phyloP scores from a whole-genome alignment of 2,113 vertebrate genomes.

The Percopsis transmontana region DNA sequence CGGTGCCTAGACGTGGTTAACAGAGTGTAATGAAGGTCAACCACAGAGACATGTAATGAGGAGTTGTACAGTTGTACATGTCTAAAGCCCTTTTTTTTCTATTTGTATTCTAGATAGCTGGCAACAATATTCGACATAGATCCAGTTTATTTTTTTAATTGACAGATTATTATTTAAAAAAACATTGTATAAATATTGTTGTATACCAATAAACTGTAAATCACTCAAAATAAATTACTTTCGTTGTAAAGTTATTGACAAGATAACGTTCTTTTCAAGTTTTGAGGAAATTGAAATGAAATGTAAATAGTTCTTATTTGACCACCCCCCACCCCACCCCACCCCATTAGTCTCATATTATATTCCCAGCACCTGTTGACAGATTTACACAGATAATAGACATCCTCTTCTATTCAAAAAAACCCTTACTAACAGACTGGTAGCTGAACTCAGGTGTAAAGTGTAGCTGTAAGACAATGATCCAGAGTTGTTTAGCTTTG shows the following conservation, averaged over 20 bases:
- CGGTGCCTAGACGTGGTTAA: background rate
- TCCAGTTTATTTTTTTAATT: no score
- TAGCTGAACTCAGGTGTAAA: background rate
- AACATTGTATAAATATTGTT: background rate
- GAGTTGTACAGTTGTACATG: constrained; percentile 8
- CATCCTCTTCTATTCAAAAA: background rate
- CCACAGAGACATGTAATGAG: constrained; percentile 34
- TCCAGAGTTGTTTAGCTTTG: background rate
- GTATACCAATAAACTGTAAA: constrained; percentile 17
- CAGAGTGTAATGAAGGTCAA: constrained; percentile 31
- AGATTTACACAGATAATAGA: background rate
- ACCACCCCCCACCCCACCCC: no score
- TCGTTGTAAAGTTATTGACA: no score
- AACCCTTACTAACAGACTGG: background rate
- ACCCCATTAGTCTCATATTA: background rate
- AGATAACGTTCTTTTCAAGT: no score
- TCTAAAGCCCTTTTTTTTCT: constrained; percentile 13
- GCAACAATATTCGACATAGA: no score
- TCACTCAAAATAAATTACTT: background rate
- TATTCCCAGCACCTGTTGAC: constrained; percentile 28
- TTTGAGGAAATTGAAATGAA: no score
- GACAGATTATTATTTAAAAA: no score
- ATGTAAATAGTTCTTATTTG: background rate
- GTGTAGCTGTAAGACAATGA: background rate
- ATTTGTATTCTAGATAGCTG: constrained; percentile 13